These are phyloP conservation scores for Brachionus rubens DNA, from an alignment of 1,140 invertebrate species.

Conservation along the genomic window DNA sequence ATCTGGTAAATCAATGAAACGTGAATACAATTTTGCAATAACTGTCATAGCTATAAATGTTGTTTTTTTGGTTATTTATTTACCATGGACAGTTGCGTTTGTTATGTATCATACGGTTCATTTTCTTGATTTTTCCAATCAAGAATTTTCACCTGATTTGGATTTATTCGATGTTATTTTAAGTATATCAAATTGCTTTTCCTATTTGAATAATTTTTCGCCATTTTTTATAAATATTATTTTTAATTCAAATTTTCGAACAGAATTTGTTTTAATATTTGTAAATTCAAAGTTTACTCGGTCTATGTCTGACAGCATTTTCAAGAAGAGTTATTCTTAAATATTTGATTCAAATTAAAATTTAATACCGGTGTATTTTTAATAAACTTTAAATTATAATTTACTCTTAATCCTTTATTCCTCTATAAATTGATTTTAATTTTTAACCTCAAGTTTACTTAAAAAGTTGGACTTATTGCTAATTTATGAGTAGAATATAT, in stretches of 20 bases:
- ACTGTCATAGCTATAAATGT: not conserved
- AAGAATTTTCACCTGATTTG: not conserved
- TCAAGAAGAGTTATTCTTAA: too few species aligned
- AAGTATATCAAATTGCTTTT: slow-evolving; percentile 6
- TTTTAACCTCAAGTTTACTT: too few species aligned
- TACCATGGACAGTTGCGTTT: not conserved
- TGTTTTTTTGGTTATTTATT: slow-evolving; percentile 5
- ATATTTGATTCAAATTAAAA: too few species aligned
- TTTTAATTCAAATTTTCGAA: not conserved
- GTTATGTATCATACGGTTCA: not conserved
- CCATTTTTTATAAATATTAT: slow-evolving; percentile 19
- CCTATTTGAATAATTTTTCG: slow-evolving; percentile 2
- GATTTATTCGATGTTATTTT: not conserved
- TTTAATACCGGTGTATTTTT: too few species aligned
- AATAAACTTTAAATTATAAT: too few species aligned
- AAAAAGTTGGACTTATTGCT: too few species aligned
- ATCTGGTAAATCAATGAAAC: not conserved
- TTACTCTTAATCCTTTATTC: too few species aligned
- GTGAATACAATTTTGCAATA: not conserved
- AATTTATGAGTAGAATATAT: too few species aligned
- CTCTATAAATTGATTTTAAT: too few species aligned
- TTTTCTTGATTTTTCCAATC: not conserved
- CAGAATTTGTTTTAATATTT: not conserved
- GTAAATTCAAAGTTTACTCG: too few species aligned
- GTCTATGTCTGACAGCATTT: too few species aligned